Conservation (phyloP, 1,140 invertebrate species). For the Drosophila insularis region DNA sequence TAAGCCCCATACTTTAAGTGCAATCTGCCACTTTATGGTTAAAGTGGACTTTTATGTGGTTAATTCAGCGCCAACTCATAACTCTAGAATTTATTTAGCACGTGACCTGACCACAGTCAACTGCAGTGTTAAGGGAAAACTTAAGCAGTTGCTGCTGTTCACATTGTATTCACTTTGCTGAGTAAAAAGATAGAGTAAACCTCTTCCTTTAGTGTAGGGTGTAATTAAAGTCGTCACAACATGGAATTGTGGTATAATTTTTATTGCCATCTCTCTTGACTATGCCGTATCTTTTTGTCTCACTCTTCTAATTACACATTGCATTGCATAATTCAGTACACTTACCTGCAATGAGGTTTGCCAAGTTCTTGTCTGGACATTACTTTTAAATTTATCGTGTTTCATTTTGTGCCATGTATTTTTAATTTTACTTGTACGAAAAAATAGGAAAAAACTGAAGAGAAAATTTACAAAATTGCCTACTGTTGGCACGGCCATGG, state of each 20-base stretch:
- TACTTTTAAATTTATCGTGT: constrained; percentile 15
- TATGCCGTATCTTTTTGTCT: not conserved
- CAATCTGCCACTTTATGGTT: not conserved
- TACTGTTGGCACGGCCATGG: not conserved
- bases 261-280: constrained; percentile 3
- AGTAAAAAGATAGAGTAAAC: not conserved
- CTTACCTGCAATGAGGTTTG: constrained; percentile 11
- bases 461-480: constrained; percentile 5
- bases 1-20: not conserved
- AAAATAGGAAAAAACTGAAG: not conserved
- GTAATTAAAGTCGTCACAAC: constrained; percentile 4
- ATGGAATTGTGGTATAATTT: constrained; percentile 5
- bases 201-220: not conserved
- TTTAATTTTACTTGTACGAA: constrained; percentile 15
- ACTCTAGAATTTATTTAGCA: not conserved
- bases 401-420: constrained; percentile 21
- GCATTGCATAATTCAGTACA: constrained; percentile 17
- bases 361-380: constrained; percentile 2
- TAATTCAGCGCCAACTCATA: constrained; percentile 4
- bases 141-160: not conserved
- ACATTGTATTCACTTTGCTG: not conserved
- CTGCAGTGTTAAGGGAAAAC: not conserved
- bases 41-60: not conserved
- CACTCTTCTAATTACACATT: constrained; percentile 14
- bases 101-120: not conserved